Evolutionary conservation across 2,888 invertebrate species (phyloP), one percentile per base, ranked within the genome.

Genomic region (Poecilus cupreus): DNA sequence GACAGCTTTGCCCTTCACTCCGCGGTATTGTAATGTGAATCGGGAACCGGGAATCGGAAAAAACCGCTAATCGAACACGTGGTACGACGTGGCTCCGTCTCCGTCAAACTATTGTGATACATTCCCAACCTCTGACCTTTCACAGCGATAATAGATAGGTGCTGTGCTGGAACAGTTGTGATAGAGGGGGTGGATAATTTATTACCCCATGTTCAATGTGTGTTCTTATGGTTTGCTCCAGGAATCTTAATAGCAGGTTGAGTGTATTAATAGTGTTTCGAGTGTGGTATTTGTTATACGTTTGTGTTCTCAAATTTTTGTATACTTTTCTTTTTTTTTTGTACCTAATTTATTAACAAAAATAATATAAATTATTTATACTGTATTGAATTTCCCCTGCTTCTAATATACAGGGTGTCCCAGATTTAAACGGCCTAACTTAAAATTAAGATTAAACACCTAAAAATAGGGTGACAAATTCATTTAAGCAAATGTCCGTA

Each of bases 21-120:
- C 51, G 8, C 11, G 37, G 32, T 68, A 68, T 68, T 68, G 37
- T 37, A 68, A 68, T 68, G 64, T 18, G 26, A n/a, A 0, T 1
- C 26, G 24, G 26, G 8, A 26, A 60, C 13, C 64, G 37, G 37
- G 37, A 51, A 51, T 51, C 20, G 51, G 6, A 68, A 68, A 68
- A 68, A 68, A 68, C 64, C 64, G 64, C 64, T 68, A 68, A 68
- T 68, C 64, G 64, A 68, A 68, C 64, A 68, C 37, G 37, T 68
- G 64, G 64, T 68, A 68, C 64, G 64, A 68, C 37, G 37, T 68
- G 64, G 37, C 64, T 32, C 64, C 64, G 64, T 68, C 64, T 32
- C 64, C 64, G 64, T 68, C 37, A 18, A 37, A 32, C 64, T 68
- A 51, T 68, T 68, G 64, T 68, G 64, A 16, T 51, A 51, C 51